Percentiles rank a stretch among this genome's conserved stretches.
phyloP scores from a whole-genome alignment of 2,113 vertebrate species.

The Catharus bicknelli region DNA sequence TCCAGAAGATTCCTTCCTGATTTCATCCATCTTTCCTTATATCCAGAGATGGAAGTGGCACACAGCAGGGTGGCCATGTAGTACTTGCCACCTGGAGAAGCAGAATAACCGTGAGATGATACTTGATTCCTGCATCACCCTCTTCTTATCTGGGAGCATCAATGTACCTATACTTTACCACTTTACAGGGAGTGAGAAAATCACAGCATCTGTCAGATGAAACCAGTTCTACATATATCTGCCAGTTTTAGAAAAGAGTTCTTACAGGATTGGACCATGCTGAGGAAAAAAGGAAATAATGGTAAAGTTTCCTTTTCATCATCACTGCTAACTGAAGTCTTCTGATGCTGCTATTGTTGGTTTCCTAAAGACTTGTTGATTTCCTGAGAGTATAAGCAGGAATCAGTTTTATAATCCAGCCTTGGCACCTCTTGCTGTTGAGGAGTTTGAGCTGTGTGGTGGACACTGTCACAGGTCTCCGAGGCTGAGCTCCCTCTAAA shows the following conservation, averaged over 20 bases:
- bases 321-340: neutral
- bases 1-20: neutral
- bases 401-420: neutral
- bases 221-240: neutral
- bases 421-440: neutral
- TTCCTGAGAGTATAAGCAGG: neutral
- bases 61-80: accelerated
- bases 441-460: neutral
- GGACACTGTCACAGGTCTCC: neutral
- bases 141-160: neutral
- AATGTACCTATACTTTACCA: neutral
- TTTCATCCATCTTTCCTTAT: neutral
- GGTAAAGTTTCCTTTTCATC: neutral
- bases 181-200: neutral
- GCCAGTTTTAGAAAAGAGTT: neutral
- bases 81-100: neutral
- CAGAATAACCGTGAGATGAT: neutral
- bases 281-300: neutral
- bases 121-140: neutral
- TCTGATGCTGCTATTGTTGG: neutral
- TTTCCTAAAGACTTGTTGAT: neutral
- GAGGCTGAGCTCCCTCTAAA: neutral
- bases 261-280: neutral
- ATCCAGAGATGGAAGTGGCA: neutral
- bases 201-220: neutral